These are phyloP conservation scores for Catagonus wagneri DNA, from an alignment of 2,113 vertebrate species.

Conservation along the genomic window DNA sequence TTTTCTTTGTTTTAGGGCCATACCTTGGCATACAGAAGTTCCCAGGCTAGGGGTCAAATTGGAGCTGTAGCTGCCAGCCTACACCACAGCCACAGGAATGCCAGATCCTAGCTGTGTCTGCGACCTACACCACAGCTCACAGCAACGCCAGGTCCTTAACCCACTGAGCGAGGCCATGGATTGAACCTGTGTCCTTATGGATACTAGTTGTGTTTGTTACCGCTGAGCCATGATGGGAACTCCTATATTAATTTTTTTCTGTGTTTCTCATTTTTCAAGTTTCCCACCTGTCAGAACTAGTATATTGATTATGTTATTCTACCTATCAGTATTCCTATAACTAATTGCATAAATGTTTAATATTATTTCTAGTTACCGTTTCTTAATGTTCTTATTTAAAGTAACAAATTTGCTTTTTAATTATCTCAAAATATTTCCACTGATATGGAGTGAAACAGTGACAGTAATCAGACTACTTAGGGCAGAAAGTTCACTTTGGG, in stretches of 20 bases:
- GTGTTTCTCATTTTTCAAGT: background rate
- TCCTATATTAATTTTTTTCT: background rate
- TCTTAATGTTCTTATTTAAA: slow-evolving; percentile 21
- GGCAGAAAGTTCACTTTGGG: background rate
- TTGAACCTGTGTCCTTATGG: no score
- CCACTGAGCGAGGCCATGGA: no score
- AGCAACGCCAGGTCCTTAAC: no score
- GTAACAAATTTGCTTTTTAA: background rate
- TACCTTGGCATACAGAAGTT: no score
- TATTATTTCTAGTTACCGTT: background rate
- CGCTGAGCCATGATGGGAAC: no score
- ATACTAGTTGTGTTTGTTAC: no score
- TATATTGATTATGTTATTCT: background rate
- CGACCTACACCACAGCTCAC: no score
- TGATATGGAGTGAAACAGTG: background rate
- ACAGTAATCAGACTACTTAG: background rate
- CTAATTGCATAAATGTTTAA: background rate
- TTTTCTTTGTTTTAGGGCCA: background rate
- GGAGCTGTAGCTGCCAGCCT: no score
- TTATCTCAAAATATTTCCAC: background rate
- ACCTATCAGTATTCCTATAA: background rate
- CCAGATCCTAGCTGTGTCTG: no score
- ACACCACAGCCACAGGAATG: no score
- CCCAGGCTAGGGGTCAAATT: no score
- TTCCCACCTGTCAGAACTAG: background rate